Conservation (phyloP, 2,888 invertebrate species). For the Caenorhabditis sulstoni region DNA sequence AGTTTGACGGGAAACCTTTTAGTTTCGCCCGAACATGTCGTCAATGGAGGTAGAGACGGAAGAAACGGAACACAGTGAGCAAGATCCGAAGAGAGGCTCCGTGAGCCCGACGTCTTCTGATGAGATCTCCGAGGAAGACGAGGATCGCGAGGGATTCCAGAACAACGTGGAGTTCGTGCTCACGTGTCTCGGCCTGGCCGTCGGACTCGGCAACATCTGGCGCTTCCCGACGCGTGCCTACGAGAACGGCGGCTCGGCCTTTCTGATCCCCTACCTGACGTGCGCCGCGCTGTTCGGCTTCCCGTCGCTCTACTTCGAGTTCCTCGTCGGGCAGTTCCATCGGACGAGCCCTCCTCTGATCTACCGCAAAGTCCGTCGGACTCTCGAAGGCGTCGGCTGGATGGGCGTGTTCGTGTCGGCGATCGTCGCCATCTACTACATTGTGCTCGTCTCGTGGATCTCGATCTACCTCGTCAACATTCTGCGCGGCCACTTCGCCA, state of each 20-base stretch:
- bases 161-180: conserved; percentile 73
- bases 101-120: too few species aligned
- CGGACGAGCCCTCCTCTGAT: conserved; percentile 41
- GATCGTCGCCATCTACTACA: conserved; percentile 80
- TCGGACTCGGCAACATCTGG: conserved; percentile 78
- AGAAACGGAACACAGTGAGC: too few species aligned
- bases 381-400: conserved; percentile 86
- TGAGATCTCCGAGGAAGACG: neutral
- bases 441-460: conserved; percentile 75
- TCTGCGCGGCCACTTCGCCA: conserved; percentile 41
- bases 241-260: conserved; percentile 78
- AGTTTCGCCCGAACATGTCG: too few species aligned
- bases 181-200: conserved; percentile 74
- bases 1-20: too few species aligned
- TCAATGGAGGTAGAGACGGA: too few species aligned
- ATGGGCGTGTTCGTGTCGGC: conserved; percentile 95
- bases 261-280: conserved; percentile 81
- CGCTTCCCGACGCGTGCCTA: conserved; percentile 66
- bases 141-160: conserved; percentile 46
- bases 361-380: conserved; percentile 43
- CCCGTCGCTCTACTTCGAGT: conserved; percentile 80
- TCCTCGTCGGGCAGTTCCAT: conserved; percentile 78
- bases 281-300: conserved; percentile 80
- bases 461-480: conserved; percentile 67
- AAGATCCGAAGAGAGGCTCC: too few species aligned